Evolutionary conservation across 2,797 vertebrate species (phyloP).

Genomic region (Pterois miles): DNA sequence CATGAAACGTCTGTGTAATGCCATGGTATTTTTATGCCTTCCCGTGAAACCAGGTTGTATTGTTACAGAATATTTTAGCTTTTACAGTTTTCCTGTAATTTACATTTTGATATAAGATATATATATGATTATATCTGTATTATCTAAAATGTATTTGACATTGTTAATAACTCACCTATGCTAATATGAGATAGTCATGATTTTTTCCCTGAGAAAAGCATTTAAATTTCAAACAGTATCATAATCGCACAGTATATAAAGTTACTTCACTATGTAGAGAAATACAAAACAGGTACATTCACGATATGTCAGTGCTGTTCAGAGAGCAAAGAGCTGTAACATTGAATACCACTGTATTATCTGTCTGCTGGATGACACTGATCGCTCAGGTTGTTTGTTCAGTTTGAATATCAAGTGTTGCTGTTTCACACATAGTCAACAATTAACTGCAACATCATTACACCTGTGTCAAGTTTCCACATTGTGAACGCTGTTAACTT

Average conservation of each 20-base stretch:
- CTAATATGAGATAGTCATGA: background rate
- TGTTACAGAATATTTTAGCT: no score
- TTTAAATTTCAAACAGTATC: background rate
- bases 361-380: slow-evolving; percentile 4
- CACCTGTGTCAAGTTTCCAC: background rate
- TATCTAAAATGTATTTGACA: background rate
- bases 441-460: background rate
- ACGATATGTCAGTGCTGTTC: background rate
- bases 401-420: background rate
- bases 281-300: background rate
- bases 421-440: background rate
- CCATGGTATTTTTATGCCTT: no score
- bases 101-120: no score
- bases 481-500: background rate
- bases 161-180: background rate
- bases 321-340: slow-evolving; percentile 35
- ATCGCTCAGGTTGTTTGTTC: background rate
- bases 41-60: accelerated
- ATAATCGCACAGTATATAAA: background rate
- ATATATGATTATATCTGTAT: no score
- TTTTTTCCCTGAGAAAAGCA: background rate
- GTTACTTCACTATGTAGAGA: background rate
- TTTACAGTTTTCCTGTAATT: no score
- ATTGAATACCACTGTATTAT: slow-evolving; percentile 27
- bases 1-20: no score